phyloP scores from a whole-genome alignment of 2,797 vertebrate genomes.

The Pseudochaenichthys georgianus region DNA sequence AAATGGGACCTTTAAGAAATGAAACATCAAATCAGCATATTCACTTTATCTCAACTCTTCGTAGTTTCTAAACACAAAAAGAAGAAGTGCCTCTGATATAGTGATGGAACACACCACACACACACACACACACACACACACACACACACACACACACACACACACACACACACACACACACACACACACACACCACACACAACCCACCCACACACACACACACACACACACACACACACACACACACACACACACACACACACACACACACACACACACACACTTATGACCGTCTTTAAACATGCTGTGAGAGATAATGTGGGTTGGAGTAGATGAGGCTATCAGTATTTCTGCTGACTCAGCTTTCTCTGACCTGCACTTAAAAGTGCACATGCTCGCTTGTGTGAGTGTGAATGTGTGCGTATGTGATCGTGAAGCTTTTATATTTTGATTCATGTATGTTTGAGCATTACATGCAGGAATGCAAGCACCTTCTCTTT shows the following conservation, averaged over 20 bases:
- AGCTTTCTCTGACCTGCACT: constrained; percentile 29
- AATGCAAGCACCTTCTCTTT: too few species aligned
- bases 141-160: constrained; percentile 1
- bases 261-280: too few species aligned
- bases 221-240: constrained; percentile 11
- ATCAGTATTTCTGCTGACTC: constrained; percentile 56
- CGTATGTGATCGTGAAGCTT: neutral
- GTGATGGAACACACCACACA: constrained; percentile 19
- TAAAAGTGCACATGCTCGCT: constrained; percentile 12
- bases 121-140: neutral
- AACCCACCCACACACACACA: constrained; percentile 6
- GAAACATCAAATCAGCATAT: constrained; percentile 17
- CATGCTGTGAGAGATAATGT: constrained; percentile 50
- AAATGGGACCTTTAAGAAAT: neutral
- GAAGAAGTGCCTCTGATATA: constrained; percentile 5
- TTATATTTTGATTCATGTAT: neutral
- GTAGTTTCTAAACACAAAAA: constrained; percentile 19
- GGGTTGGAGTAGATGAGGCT: constrained; percentile 41
- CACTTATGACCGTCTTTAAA: too few species aligned
- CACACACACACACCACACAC: constrained; percentile 17
- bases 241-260: constrained; percentile 16
- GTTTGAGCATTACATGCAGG: neutral
- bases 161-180: constrained; percentile 2
- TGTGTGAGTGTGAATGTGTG: neutral
- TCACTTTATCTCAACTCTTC: constrained; percentile 22